These are phyloP conservation scores for Choristoneura fumiferana DNA, from an alignment of 1,140 invertebrate genomes.

Conservation along the genomic window DNA sequence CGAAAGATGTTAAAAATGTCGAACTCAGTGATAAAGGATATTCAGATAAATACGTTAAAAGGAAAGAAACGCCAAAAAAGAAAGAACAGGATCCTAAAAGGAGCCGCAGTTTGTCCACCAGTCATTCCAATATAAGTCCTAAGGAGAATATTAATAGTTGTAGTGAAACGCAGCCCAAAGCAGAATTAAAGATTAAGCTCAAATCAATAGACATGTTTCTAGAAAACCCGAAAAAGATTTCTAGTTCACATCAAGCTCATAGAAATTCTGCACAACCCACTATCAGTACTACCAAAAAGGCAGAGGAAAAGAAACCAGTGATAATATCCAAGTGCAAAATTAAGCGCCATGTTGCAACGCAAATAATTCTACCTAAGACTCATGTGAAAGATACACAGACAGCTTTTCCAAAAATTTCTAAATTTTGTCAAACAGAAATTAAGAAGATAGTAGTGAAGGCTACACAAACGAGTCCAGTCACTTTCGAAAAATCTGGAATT, in stretches of 20 bases:
- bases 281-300: conserved; percentile 26
- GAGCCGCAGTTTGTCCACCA: conserved; percentile 49
- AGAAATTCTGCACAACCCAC: conserved; percentile 53
- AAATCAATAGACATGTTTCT: conserved; percentile 68
- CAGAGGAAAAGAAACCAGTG: conserved; percentile 23
- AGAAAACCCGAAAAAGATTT: conserved; percentile 49
- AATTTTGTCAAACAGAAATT: conserved; percentile 50
- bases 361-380: conserved; percentile 40
- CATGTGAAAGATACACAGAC: conserved; percentile 53
- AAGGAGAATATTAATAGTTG: conserved; percentile 42
- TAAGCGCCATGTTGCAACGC: conserved; percentile 38
- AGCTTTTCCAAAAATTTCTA: conserved; percentile 31
- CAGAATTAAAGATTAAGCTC: conserved; percentile 51
- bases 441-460: conserved; percentile 36
- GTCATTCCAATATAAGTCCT: conserved; percentile 47
- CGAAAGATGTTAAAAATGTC: conserved; percentile 39
- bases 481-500: conserved; percentile 19
- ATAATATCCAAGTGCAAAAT: conserved; percentile 26
- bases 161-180: conserved; percentile 37
- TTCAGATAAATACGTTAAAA: conserved; percentile 64
- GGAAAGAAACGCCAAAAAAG: conserved; percentile 50
- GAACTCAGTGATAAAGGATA: conserved; percentile 41
- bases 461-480: conserved; percentile 44
- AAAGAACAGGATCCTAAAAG: conserved; percentile 41
- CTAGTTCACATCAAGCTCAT: conserved; percentile 53